phyloP scores from a whole-genome alignment of 2,888 invertebrate genomes.

The Hesperia comma region DNA sequence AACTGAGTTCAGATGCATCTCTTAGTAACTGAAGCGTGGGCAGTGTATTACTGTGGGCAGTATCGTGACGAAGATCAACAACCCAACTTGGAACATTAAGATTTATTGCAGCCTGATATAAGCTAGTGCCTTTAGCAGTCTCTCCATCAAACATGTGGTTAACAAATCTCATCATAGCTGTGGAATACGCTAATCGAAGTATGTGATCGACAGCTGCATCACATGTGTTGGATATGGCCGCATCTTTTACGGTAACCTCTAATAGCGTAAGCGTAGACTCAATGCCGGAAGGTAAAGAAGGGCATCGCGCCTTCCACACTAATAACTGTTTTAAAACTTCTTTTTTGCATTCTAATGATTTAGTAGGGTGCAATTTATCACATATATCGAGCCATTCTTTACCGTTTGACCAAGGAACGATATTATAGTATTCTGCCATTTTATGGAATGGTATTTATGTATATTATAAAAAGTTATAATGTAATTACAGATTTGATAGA shows the following conservation, averaged over 20 bases:
- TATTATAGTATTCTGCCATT: slow-evolving; percentile 63
- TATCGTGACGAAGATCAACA: slow-evolving; percentile 90
- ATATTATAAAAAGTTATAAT: too few relatives aligned
- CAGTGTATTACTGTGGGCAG: slow-evolving; percentile 88
- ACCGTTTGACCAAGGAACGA: slow-evolving; percentile 75
- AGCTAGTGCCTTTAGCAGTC: slow-evolving; percentile 78
- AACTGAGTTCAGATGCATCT: slow-evolving; percentile 85
- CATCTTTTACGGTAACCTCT: slow-evolving; percentile 76
- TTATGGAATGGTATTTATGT: too few relatives aligned
- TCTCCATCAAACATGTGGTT: slow-evolving; percentile 85
- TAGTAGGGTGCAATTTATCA: slow-evolving; percentile 69
- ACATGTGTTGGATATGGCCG: slow-evolving; percentile 45
- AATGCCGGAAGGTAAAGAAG: slow-evolving; percentile 83
- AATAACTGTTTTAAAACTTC: slow-evolving; percentile 76
- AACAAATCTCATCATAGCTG: slow-evolving; percentile 86
- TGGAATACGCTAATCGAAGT: slow-evolving; percentile 84
- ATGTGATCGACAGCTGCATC: slow-evolving; percentile 68
- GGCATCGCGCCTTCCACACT: slow-evolving; percentile 84
- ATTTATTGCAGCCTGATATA: slow-evolving; percentile 84
- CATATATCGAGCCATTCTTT: slow-evolving; percentile 83
- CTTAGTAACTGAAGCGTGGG: slow-evolving; percentile 86
- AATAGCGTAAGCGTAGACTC: slow-evolving; percentile 85
- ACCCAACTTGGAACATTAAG: slow-evolving; percentile 91
- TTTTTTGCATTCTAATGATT: slow-evolving; percentile 34
- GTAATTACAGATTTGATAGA: too few relatives aligned